These are phyloP conservation scores for Noctilio leporinus DNA, from an alignment of 2,113 vertebrate species.

Conservation along the genomic window DNA sequence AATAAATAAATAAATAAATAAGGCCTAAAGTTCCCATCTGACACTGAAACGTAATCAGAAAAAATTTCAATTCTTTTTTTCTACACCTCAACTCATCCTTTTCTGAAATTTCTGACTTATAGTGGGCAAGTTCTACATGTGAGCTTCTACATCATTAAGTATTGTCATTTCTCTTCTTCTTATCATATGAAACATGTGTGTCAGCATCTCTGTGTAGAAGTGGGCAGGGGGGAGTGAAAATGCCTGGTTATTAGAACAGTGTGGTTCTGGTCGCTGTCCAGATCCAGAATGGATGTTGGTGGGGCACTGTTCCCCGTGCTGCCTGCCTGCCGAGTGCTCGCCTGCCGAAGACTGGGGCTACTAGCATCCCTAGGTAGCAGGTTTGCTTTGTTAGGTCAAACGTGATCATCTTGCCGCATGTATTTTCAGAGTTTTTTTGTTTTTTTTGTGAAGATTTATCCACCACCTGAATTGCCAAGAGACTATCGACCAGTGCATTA, in stretches of 20 bases:
- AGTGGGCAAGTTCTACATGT: background rate
- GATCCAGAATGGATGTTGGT: background rate
- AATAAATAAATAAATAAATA: background rate
- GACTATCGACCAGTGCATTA: constrained; percentile 89
- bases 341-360: background rate
- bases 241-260: background rate
- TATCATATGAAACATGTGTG: background rate
- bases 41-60: background rate
- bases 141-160: no score
- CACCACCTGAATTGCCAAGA: constrained; percentile 85
- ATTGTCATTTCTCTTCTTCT: background rate
- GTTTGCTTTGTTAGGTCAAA: background rate
- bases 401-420: background rate
- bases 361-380: accelerated
- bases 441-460: constrained; percentile 84
- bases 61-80: background rate
- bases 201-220: background rate
- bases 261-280: background rate
- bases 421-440: constrained; percentile 2
- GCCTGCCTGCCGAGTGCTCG: background rate
- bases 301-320: background rate
- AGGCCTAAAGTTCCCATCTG: background rate
- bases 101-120: background rate
- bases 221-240: background rate
- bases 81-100: background rate